Percentiles rank a stretch among this genome's conserved stretches.
Conservation (phyloP, 2,113 vertebrate genomes). For the Neoarius graeffei region DNA sequence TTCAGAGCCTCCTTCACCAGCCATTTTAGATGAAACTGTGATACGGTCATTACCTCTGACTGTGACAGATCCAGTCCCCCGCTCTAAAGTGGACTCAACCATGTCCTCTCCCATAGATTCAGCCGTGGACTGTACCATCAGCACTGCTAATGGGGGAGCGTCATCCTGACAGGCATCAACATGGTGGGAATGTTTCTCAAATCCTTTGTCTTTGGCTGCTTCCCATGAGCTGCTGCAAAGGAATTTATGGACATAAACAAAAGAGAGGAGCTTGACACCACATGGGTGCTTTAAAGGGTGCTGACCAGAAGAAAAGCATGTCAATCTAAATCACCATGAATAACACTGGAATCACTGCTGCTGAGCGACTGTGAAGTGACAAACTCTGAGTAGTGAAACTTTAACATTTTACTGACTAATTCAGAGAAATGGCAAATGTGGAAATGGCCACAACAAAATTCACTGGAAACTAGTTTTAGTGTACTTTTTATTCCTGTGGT, state of each 20-base stretch:
- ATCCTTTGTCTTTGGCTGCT: not conserved
- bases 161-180: constrained; percentile 67
- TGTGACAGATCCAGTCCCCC: constrained; percentile 49
- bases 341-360: constrained; percentile 11
- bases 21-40: constrained; percentile 5
- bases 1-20: not conserved
- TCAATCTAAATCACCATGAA: not conserved
- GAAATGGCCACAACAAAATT: not conserved
- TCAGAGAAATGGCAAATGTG: not conserved
- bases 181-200: not conserved
- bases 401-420: constrained; percentile 1
- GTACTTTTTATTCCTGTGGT: constrained; percentile 15
- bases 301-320: not conserved
- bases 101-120: constrained; percentile 73
- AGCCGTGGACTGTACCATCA: constrained; percentile 69
- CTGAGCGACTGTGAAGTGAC: not conserved
- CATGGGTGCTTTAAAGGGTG: not conserved
- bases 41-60: constrained; percentile 36
- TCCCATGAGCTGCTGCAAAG: not conserved
- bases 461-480: constrained; percentile 10
- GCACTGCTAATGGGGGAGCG: constrained; percentile 78
- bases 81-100: constrained; percentile 61
- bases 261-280: not conserved
- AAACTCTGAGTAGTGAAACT: not conserved
- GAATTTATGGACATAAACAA: not conserved